A percentile compares a stretch with the other conserved stretches of the same genome.
Conservation (phyloP, 2,797 vertebrate species). For the Toxotes lorentzi region DNA sequence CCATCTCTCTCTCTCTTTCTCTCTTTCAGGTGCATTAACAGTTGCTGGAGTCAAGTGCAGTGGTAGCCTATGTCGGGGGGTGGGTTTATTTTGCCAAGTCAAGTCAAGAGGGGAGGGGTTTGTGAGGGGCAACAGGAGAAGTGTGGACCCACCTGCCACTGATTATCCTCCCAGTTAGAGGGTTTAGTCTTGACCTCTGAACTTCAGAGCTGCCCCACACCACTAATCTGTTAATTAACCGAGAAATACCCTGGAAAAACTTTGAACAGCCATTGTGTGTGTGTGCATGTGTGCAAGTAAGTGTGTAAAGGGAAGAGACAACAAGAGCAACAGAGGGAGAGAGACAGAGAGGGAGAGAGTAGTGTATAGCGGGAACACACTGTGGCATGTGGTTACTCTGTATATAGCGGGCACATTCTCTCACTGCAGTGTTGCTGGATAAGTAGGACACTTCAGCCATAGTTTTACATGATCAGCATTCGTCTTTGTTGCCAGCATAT, state of each 20-base stretch:
- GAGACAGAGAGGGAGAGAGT: constrained; percentile 22
- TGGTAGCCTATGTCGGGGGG: constrained; percentile 28
- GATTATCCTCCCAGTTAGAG: constrained; percentile 83
- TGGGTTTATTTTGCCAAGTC: constrained; percentile 78
- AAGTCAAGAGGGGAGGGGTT: constrained; percentile 73
- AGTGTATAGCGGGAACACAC: constrained; percentile 23
- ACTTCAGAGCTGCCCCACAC: constrained; percentile 88
- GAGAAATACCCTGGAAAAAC: constrained; percentile 85
- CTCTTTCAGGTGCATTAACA: constrained; percentile 64
- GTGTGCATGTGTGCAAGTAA: constrained; percentile 60
- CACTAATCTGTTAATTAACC: constrained; percentile 92
- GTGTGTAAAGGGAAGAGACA: constrained; percentile 70
- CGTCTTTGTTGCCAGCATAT: constrained; percentile 42
- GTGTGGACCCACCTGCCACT: constrained; percentile 88
- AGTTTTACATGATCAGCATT: constrained; percentile 39
- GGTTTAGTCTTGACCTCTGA: constrained; percentile 88
- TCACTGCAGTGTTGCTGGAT: constrained; percentile 43
- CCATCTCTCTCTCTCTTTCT: constrained; percentile 37
- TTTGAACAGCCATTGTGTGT: constrained; percentile 73
- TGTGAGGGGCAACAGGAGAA: constrained; percentile 81
- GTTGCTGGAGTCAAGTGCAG: constrained; percentile 66
- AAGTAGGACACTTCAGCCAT: constrained; percentile 57
- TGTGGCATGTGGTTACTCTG: constrained; percentile 54
- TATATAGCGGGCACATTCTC: constrained; percentile 39
- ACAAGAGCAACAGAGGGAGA: constrained; percentile 44